phyloP scores from a whole-genome alignment of 2,888 invertebrate genomes.

The Diabrotica balteata region DNA sequence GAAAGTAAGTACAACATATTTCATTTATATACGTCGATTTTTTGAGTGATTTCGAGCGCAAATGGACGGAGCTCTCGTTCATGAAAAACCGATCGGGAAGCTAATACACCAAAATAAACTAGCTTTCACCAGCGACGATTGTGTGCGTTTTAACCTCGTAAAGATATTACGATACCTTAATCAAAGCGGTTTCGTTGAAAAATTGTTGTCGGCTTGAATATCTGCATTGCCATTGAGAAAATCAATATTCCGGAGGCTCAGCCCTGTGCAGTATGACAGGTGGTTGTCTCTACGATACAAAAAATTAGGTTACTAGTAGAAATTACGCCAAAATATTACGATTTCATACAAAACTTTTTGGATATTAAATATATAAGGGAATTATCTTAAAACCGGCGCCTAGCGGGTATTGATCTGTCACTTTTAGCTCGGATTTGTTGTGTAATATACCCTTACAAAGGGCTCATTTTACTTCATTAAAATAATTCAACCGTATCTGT shows the following conservation, averaged over 20 bases:
- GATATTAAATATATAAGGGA: too few species aligned
- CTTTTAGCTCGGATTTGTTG: neutral
- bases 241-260: constrained; percentile 59
- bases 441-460: constrained; percentile 4
- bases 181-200: constrained; percentile 32
- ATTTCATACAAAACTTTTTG: neutral
- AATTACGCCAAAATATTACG: constrained; percentile 1
- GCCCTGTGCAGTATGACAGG: constrained; percentile 59
- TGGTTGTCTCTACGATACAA: constrained; percentile 53
- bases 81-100: constrained; percentile 46
- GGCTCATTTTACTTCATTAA: constrained; percentile 1
- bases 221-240: constrained; percentile 61
- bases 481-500: neutral
- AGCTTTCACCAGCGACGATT: constrained; percentile 35
- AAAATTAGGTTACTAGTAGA: constrained; percentile 24
- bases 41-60: constrained; percentile 11
- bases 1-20: constrained; percentile 81
- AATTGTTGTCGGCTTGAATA: constrained; percentile 54
- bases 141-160: constrained; percentile 33
- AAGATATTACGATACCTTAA: constrained; percentile 22
- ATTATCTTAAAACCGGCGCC: constrained; percentile 10
- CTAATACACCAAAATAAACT: constrained; percentile 51
- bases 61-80: constrained; percentile 45
- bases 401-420: constrained; percentile 19
- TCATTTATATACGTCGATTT: constrained; percentile 39